These are phyloP conservation scores for Hippoglossus hippoglossus DNA, from an alignment of 2,797 vertebrate genomes.

Conservation along the genomic window DNA sequence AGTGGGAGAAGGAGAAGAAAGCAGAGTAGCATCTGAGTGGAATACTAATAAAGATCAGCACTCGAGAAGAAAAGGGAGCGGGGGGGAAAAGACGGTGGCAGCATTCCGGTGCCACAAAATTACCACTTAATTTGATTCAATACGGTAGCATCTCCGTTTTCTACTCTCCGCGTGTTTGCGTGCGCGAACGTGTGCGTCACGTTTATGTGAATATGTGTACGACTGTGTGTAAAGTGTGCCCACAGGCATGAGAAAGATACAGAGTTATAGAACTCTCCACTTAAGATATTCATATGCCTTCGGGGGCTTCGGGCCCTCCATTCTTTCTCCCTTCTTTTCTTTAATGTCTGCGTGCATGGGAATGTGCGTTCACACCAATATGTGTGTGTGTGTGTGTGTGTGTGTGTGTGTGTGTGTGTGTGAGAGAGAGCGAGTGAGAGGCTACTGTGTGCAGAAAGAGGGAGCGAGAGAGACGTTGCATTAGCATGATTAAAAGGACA, in stretches of 20 bases:
- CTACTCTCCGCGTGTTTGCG: slow-evolving; percentile 39
- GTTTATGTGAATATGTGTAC: slow-evolving; percentile 37
- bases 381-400: slow-evolving; percentile 1
- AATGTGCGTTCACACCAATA: not conserved
- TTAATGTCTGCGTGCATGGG: slow-evolving; percentile 37
- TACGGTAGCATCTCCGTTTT: slow-evolving; percentile 68
- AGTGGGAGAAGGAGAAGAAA: slow-evolving; percentile 57
- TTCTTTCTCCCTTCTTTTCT: slow-evolving; percentile 61
- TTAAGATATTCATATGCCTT: slow-evolving; percentile 78
- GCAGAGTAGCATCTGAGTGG: slow-evolving; percentile 60
- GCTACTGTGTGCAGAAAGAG: slow-evolving; percentile 14
- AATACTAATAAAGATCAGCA: slow-evolving; percentile 81
- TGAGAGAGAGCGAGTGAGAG: slow-evolving; percentile 11
- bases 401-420: slow-evolving; percentile 17
- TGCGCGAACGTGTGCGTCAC: not conserved
- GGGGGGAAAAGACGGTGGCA: slow-evolving; percentile 39
- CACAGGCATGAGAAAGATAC: slow-evolving; percentile 50
- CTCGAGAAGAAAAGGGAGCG: slow-evolving; percentile 42
- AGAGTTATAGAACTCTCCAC: slow-evolving; percentile 67
- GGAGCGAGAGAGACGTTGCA: slow-evolving; percentile 52
- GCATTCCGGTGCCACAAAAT: slow-evolving; percentile 58
- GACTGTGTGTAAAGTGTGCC: slow-evolving; percentile 45
- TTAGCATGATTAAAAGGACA: slow-evolving; percentile 85
- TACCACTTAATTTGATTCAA: slow-evolving; percentile 80
- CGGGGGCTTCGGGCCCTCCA: slow-evolving; percentile 69